phyloP scores from a whole-genome alignment of 2,888 invertebrate species.

The Eupithecia vulgata region DNA sequence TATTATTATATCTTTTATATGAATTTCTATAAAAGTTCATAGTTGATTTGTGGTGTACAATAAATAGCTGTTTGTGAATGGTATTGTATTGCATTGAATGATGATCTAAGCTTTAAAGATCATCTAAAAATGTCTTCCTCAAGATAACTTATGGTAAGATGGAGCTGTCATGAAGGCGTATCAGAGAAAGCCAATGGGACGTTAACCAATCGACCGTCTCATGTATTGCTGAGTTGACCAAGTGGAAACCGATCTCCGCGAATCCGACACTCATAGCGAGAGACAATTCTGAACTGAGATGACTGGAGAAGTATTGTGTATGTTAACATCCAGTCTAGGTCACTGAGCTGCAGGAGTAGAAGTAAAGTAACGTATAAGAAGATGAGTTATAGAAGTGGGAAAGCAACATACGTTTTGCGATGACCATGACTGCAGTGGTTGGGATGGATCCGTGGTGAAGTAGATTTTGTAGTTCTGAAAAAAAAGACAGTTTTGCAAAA shows the following conservation, averaged over 20 bases:
- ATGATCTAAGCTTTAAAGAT: not conserved
- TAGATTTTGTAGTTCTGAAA: constrained; percentile 97
- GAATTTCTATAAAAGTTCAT: no score
- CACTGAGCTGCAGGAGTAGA: not conserved
- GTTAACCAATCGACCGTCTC: not conserved
- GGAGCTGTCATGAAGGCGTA: not conserved
- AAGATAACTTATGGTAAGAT: not conserved
- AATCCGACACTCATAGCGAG: not conserved
- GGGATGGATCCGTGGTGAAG: constrained; percentile 95
- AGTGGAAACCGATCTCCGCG: not conserved
- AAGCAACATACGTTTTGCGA: constrained; percentile 88
- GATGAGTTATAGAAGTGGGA: not conserved
- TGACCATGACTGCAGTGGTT: constrained; percentile 95
- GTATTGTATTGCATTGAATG: not conserved
- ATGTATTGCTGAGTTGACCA: not conserved
- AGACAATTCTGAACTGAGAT: not conserved
- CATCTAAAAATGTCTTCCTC: not conserved
- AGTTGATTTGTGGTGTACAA: no score
- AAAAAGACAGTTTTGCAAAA: no score
- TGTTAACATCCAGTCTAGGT: not conserved
- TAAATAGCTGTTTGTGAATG: no score
- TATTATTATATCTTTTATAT: no score
- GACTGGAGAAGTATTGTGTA: not conserved
- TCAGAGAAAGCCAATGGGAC: not conserved
- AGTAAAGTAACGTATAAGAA: not conserved